phyloP scores from a whole-genome alignment of 2,888 invertebrate genomes.

The Acleris sparsana region DNA sequence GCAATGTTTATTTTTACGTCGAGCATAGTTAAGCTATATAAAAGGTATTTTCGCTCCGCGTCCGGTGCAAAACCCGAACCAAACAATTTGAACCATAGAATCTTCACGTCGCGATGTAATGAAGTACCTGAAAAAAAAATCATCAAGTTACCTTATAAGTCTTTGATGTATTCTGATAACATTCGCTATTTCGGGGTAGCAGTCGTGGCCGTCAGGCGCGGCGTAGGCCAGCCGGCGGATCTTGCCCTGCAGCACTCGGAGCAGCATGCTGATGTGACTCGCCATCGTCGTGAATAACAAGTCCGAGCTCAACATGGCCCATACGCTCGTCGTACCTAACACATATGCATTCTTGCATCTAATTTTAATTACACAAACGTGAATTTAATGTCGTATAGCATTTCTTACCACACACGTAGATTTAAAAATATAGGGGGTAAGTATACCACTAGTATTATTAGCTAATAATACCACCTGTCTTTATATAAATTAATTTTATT shows the following conservation, averaged over 20 bases:
- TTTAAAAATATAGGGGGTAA: too few species aligned
- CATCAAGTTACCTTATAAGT: constrained; percentile 55
- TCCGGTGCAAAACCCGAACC: too few species aligned
- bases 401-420: too few species aligned
- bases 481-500: too few species aligned
- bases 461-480: too few species aligned
- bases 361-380: too few species aligned
- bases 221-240: constrained; percentile 53
- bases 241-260: constrained; percentile 61
- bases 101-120: not conserved
- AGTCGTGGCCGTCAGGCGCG: constrained; percentile 40
- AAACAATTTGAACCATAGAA: too few species aligned
- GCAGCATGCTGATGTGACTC: constrained; percentile 68
- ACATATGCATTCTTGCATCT: constrained; percentile 12
- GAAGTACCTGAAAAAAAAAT: too few species aligned
- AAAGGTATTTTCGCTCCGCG: too few species aligned
- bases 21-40: too few species aligned
- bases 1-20: not conserved
- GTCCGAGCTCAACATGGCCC: constrained; percentile 67
- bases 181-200: constrained; percentile 57
- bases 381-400: too few species aligned
- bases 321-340: constrained; percentile 61
- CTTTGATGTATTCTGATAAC: constrained; percentile 65
- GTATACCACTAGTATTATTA: too few species aligned
- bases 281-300: constrained; percentile 70